phyloP scores from a whole-genome alignment of 2,888 invertebrate genomes.

The Malthinus flaveolus region DNA sequence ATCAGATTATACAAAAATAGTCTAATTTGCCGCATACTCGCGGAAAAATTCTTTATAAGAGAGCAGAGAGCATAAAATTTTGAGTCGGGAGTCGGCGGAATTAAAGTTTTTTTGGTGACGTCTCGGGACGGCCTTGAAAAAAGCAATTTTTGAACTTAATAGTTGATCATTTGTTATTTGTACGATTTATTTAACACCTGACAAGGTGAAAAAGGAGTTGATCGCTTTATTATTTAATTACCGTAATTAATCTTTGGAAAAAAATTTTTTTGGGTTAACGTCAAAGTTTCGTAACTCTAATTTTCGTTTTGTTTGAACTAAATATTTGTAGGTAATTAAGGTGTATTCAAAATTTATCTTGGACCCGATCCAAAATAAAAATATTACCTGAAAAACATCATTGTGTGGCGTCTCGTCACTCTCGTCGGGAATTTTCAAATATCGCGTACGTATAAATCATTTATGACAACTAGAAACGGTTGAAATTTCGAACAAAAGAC shows the following conservation, averaged over 20 bases:
- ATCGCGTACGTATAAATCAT: conserved; percentile 13
- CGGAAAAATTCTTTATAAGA: conserved; percentile 24
- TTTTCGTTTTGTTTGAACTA: conserved; percentile 5
- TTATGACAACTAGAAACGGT: conserved; percentile 22
- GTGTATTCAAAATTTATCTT: conserved; percentile 14
- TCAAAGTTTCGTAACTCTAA: neutral
- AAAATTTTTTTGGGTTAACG: neutral
- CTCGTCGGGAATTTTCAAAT: conserved; percentile 3
- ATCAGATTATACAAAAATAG: conserved; percentile 20
- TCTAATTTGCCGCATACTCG: conserved; percentile 13
- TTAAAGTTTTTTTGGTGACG: conserved; percentile 36
- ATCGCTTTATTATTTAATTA: conserved; percentile 21
- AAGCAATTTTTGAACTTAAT: conserved; percentile 28
- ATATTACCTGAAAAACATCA: conserved; percentile 14
- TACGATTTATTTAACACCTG: conserved; percentile 14
- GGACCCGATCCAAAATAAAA: conserved; percentile 21
- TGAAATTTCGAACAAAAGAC: conserved; percentile 22
- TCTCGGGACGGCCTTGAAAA: conserved; percentile 33
- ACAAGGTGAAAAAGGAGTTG: conserved; percentile 13
- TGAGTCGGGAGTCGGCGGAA: conserved; percentile 28
- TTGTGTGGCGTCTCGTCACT: conserved; percentile 14
- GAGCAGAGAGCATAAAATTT: conserved; percentile 17
- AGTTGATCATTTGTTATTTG: conserved; percentile 19
- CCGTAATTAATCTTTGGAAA: conserved; percentile 10
- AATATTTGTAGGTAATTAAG: conserved; percentile 28